Evolutionary conservation across 1,140 invertebrate species (phyloP), one percentile per base, ranked within the genome.

Genomic region (Formica exsecta): DNA sequence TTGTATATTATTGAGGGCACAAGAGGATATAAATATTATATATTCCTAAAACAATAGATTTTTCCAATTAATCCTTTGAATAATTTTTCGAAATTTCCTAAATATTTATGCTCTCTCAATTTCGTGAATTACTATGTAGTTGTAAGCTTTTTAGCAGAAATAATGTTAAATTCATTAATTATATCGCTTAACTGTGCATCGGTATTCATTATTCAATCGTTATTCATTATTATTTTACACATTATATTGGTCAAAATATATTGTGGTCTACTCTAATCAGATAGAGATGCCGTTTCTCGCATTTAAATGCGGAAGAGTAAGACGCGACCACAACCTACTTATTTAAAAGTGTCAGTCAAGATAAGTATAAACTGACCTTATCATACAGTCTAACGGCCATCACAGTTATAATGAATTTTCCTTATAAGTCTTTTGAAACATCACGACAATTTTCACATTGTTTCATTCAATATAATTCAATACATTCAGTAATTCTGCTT

Each of bases 351-450:
- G 22, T 68, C 36, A 57, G 16, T 41, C 36, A 9, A 41, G 65
- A 68, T 51, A 68, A 68, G 3, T n/a, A 6, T n/a, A 11, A 77
- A 25, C 8, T 25, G 22, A 80, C 9, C 13, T 70, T 66, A 25
- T 66, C 51, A n/a, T 68, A 79, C 7, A 80, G 13, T 57, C 64
- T 80, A 54, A 79, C 16, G 51, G 8, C 32, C 61, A 79, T 79
- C 75, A 79, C 64, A 70, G 64, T 80, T 70, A 70, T 3, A 80
- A 70, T 59, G 11, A 70, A 80, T 70, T 70, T 80, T 70, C 16
- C 2, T 70, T 57, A 80, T 6, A 13, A 70, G 64, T 80, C 62
- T 57, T 70, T 70, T 59, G 54, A 70, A 80, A 57, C 22, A 25
- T 19, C 32, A 22, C 48, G 13, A 57, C 25, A 57, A 2, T 38